Percentiles rank a stretch among this genome's conserved stretches.
Conservation (phyloP, 2,888 invertebrate species). For the Dysmachus trigonus region DNA sequence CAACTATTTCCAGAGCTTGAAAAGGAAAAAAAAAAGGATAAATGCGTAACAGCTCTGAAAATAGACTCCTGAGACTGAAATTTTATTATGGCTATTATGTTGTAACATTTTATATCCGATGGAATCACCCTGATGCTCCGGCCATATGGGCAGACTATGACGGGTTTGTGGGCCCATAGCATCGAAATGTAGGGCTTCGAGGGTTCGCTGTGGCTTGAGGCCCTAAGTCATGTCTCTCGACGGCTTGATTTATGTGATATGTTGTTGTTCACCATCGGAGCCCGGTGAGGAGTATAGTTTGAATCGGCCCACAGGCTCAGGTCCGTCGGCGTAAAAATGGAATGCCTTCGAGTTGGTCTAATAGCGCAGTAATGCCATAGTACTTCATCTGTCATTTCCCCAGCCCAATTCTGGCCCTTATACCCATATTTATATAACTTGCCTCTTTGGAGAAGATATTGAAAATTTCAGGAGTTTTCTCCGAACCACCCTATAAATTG, state of each 20-base stretch:
- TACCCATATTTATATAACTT: not conserved
- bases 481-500: no score
- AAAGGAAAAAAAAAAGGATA: conserved; percentile 39
- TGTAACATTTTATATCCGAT: conserved; percentile 34
- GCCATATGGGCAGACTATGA: not conserved
- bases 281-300: not conserved
- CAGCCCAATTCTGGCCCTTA: not conserved
- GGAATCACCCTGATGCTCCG: conserved; percentile 10
- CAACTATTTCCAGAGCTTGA: not conserved
- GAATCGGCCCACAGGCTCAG: not conserved
- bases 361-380: not conserved
- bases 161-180: not conserved
- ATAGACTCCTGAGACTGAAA: conserved; percentile 1
- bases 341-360: not conserved
- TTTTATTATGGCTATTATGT: conserved; percentile 40
- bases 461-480: not conserved
- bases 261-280: not conserved
- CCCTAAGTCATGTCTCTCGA: not conserved
- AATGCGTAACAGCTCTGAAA: not conserved
- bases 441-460: not conserved
- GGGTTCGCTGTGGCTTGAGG: not conserved
- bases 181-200: not conserved
- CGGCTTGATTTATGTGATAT: conserved; percentile 26
- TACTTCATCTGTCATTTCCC: conserved; percentile 21
- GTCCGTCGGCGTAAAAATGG: conserved; percentile 9